A percentile compares a stretch with the other conserved stretches of the same genome.
Conservation (phyloP, 92 coral and sea anemone species). For the Actinernus sp. region DNA sequence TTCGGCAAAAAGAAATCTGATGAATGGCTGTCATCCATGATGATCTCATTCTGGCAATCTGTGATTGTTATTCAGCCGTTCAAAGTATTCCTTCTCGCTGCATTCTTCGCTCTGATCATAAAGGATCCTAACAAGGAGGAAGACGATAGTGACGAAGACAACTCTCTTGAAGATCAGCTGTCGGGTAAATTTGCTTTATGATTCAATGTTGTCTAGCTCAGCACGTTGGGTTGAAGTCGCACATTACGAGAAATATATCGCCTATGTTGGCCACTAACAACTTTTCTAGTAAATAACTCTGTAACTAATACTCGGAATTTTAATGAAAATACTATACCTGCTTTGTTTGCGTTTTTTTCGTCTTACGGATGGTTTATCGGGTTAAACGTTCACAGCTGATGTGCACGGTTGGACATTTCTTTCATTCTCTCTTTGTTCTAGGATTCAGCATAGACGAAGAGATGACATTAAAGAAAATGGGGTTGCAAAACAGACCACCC, state of each 20-base stretch:
- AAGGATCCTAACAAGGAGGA: constrained; percentile 97
- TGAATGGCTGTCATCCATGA: constrained; percentile 88
- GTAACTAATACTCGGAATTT: too few relatives aligned
- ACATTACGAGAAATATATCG: too few relatives aligned
- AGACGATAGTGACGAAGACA: constrained; percentile 54
- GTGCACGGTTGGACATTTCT: not conserved
- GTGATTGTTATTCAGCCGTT: constrained; percentile 89
- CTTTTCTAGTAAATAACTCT: too few relatives aligned
- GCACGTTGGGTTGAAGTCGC: too few relatives aligned
- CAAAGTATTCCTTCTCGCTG: constrained; percentile 87
- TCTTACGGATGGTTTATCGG: too few relatives aligned
- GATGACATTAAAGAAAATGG: not conserved
- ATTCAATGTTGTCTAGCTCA: too few relatives aligned
- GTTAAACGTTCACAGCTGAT: too few relatives aligned
- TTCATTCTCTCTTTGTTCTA: not conserved
- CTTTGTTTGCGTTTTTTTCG: too few relatives aligned
- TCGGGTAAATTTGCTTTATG: too few relatives aligned
- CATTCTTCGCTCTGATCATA: constrained; percentile 89
- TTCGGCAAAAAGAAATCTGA: constrained; percentile 87
- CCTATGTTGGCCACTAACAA: too few relatives aligned
- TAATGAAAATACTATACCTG: too few relatives aligned
- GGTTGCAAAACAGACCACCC: constrained; percentile 65
- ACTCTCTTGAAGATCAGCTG: too few relatives aligned
- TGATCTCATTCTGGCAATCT: constrained; percentile 89
- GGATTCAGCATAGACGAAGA: not conserved